Base-by-base conservation (phyloP, 2,888 invertebrate species). In the Endomychus coccineus region DNA sequence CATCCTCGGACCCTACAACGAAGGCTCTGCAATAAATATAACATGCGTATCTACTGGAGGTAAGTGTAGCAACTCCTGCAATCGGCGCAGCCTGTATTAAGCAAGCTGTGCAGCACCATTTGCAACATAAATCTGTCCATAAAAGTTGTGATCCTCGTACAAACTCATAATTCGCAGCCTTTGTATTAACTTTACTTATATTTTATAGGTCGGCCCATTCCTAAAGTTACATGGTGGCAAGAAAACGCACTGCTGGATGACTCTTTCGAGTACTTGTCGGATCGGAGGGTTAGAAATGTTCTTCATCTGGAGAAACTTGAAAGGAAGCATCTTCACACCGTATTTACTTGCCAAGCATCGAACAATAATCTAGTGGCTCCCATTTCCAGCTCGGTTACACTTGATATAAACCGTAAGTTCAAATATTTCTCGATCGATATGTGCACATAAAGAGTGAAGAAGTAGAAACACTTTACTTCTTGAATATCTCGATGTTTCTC, bases 11-110 rank as follows among this genome's bases (percentile, higher is more conserved):
- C 88, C 89, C 6, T 90, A 86, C 70, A 85, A 80, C 63, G 83
- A 89, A 62, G 89, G 88, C 29, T 77, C 83, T 39, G 78, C 80
- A 19, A 75, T 89, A 43, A 80, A 83, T 59, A 80, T 90, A 46
- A 82, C 83, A 50, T 90, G 90, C 67, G 84, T 87, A 50, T 83
- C 84, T 42, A 80, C 80, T 51, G 88, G 87, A 70, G 89, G 89
- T 88, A 73, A 73, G 76, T 58, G 24, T 19, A 27, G 21, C 12
- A 25, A 25, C 33, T 33, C 25, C 25, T n/a, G n/a, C n/a, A n/a
- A n/a, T n/a, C n/a, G n/a, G n/a, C n/a, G n/a, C n/a, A n/a, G n/a
- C n/a, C n/a, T n/a, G n/a, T n/a, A n/a, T n/a, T n/a, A n/a, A n/a
- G n/a, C n/a, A n/a, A n/a, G n/a, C n/a, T n/a, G n/a, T n/a, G n/a